Evolutionary conservation across 2,888 invertebrate genomes (phyloP).

Genomic region (Hyles lineata): DNA sequence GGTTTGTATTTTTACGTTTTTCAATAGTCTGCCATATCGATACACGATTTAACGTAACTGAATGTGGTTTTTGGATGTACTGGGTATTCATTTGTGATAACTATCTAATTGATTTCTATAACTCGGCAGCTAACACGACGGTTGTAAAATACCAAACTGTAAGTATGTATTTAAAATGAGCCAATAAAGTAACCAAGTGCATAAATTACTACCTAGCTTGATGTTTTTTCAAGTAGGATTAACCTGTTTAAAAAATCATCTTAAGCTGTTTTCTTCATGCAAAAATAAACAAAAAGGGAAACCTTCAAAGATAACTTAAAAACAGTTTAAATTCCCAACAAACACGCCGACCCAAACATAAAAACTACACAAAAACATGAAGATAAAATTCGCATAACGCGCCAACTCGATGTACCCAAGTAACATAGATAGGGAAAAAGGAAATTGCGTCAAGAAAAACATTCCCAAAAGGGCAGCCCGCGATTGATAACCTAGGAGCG

Average conservation of each 20-base stretch:
- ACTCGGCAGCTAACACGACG: too few relatives aligned
- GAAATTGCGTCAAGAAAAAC: conserved; percentile 30
- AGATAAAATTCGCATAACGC: conserved; percentile 11
- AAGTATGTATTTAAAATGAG: too few relatives aligned
- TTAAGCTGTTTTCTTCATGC: background rate
- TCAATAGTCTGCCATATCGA: background rate
- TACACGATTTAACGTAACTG: background rate
- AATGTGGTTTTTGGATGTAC: too few relatives aligned
- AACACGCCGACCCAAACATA: background rate
- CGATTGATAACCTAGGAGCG: conserved; percentile 27
- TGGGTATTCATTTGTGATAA: background rate
- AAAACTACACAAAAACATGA: background rate
- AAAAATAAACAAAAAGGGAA: background rate
- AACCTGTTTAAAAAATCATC: too few relatives aligned
- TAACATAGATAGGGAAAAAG: conserved; percentile 23
- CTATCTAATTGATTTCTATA: background rate
- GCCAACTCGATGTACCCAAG: background rate
- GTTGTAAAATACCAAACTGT: too few relatives aligned
- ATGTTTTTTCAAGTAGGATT: too few relatives aligned
- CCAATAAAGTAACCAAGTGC: too few relatives aligned
- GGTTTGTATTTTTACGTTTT: background rate
- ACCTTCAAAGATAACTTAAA: background rate
- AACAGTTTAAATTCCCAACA: background rate
- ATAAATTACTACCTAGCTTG: too few relatives aligned
- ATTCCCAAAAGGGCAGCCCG: conserved; percentile 20